Evolutionary conservation across 1,140 invertebrate genomes (phyloP), one percentile per base, ranked within the genome.

Genomic region (Tetranychus urticae): DNA sequence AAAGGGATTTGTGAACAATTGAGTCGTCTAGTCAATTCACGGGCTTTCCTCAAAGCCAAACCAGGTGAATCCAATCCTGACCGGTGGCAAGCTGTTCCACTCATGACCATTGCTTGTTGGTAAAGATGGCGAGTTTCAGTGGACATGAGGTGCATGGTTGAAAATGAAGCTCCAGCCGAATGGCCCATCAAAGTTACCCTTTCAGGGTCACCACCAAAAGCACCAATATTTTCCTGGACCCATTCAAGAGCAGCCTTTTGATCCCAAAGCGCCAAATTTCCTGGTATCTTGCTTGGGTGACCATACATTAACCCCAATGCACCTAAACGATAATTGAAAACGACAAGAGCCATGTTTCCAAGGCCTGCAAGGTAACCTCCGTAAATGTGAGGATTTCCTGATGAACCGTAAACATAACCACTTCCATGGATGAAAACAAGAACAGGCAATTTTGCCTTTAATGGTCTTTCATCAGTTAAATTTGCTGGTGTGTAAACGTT

Each of bases 321-420:
- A 55, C 85, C 85, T 12, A 88, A 72, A 62, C 86, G 76, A 65
- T 88, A 88, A 64, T 88, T 85, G 33, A 87, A 79, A 0, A 83
- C 81, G 1, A 88, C 83, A 1, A 88, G 76, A 14, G 88, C 78
- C 33, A 84, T 70, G 23, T 78, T 76, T 66, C 82, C 76, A 8
- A 77, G 75, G 1, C 81, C 74, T 10, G 83, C 70, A 58, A 80
- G 74, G 60, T 79, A 76, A 0, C 79, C 77, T 0, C 73, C 79
- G 67, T 82, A 83, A 42, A 80, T 74, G n/a, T 52, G 50, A 52
- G 50, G 50, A 52, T 52, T 52, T 31, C 75, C 75, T 0, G 80
- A 76, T 1, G 81, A 81, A 8, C 82, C 83, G 75, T 70, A 71
- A 34, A 77, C 76, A 65, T 73, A 81, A 54, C 60, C 67, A 31